Percentiles rank a stretch among this genome's conserved stretches.
phyloP scores from a whole-genome alignment of 2,888 invertebrate species.

The Phragmatobia fuliginosa region DNA sequence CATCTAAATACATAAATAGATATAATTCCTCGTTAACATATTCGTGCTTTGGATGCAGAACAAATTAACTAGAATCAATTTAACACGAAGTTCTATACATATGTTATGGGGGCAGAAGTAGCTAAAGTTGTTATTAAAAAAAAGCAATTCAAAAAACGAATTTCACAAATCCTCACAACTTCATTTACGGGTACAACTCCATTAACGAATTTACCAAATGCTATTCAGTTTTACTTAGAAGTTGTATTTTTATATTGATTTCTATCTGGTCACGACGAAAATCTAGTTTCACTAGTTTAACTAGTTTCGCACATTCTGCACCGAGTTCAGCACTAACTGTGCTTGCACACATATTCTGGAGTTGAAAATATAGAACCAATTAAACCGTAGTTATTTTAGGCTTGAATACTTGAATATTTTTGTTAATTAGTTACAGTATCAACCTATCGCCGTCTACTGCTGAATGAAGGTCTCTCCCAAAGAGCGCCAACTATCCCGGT shows the following conservation, averaged over 20 bases:
- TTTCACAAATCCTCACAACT: slow-evolving; percentile 37
- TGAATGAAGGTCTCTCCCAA: no score
- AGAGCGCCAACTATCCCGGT: no score
- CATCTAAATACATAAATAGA: no score
- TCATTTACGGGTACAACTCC: slow-evolving; percentile 37
- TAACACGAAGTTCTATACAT: no score
- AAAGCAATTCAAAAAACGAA: not conserved
- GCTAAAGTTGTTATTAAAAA: no score
- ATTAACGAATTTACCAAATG: slow-evolving; percentile 66
- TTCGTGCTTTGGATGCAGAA: no score
- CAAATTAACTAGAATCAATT: no score
- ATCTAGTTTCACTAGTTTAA: slow-evolving; percentile 48
- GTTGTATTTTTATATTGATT: slow-evolving; percentile 69
- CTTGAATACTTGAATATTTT: no score
- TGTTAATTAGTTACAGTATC: no score
- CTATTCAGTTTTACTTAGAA: slow-evolving; percentile 71
- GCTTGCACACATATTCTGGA: not conserved
- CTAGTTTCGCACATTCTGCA: slow-evolving; percentile 9
- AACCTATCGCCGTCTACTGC: no score
- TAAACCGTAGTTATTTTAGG: not conserved
- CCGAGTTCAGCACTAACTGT: not conserved
- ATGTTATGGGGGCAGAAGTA: no score
- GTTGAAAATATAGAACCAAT: not conserved
- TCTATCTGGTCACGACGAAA: slow-evolving; percentile 54
- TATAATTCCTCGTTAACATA: no score